phyloP scores from a whole-genome alignment of 2,888 invertebrate genomes.

The Stenolophus ochropezus region DNA sequence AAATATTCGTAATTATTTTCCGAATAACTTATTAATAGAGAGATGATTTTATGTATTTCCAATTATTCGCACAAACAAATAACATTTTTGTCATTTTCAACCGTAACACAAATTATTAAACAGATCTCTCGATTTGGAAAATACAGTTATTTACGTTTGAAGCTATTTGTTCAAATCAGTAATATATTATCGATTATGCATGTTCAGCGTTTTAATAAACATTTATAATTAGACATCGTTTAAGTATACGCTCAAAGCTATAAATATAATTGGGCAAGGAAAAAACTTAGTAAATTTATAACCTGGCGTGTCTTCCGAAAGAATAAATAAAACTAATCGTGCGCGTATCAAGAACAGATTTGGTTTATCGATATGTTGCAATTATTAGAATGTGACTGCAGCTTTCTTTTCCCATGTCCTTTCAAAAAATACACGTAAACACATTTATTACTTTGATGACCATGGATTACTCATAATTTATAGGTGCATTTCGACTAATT shows the following conservation, averaged over 20 bases:
- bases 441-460: constrained; percentile 2
- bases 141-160: constrained; percentile 15
- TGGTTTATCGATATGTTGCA: constrained; percentile 32
- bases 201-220: constrained; percentile 28
- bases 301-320: constrained; percentile 12
- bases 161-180: constrained; percentile 11
- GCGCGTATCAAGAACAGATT: constrained; percentile 17
- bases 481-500: background rate
- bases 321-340: constrained; percentile 32
- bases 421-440: constrained; percentile 13
- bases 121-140: constrained; percentile 5
- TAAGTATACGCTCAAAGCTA: constrained; percentile 20
- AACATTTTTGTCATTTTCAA: background rate
- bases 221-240: constrained; percentile 39
- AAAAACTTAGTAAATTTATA: constrained; percentile 28
- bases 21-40: background rate
- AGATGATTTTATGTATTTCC: background rate
- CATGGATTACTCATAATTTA: background rate
- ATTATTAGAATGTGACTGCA: constrained; percentile 15
- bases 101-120: background rate
- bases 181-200: constrained; percentile 33
- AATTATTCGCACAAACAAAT: background rate
- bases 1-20: background rate
- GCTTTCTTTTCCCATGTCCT: constrained; percentile 43
- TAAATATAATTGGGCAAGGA: constrained; percentile 33